Percentiles rank a stretch among this genome's conserved stretches.
These are phyloP conservation scores for Phocides pigmalion DNA, from an alignment of 1,140 invertebrate genomes.

Conservation along the genomic window DNA sequence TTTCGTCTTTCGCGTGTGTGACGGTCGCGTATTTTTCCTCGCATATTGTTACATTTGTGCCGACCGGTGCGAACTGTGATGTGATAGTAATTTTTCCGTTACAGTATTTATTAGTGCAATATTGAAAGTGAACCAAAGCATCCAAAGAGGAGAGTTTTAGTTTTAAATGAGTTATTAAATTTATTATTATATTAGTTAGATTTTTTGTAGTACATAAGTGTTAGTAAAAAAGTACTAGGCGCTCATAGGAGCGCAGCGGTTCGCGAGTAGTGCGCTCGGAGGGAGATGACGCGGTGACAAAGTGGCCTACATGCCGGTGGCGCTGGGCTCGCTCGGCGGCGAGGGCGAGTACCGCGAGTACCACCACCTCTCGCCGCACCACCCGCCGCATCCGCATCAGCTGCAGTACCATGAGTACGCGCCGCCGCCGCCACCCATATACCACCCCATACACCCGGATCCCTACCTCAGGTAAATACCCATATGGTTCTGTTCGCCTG, in stretches of 20 bases:
- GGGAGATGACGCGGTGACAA: conserved; percentile 73
- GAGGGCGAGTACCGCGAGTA: conserved; percentile 78
- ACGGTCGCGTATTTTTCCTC: conserved; percentile 11
- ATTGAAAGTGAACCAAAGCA: conserved; percentile 56
- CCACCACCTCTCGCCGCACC: conserved; percentile 76
- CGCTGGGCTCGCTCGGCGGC: conserved; percentile 79
- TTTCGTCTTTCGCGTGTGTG: conserved; percentile 17
- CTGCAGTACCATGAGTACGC: conserved; percentile 75
- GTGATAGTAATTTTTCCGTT: conserved; percentile 2
- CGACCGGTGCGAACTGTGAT: not conserved
- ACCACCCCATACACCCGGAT: conserved; percentile 69
- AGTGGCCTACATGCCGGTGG: conserved; percentile 80
- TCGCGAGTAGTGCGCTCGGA: conserved; percentile 19
- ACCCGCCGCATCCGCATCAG: conserved; percentile 40
- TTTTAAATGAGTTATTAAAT: conserved; percentile 1
- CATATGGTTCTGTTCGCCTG: not conserved
- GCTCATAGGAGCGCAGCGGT: conserved; percentile 36
- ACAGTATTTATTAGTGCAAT: conserved; percentile 35
- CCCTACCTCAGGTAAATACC: conserved; percentile 68
- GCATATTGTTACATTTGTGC: conserved; percentile 14
- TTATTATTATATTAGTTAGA: not conserved
- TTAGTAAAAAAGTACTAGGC: conserved; percentile 45
- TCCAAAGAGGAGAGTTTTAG: conserved; percentile 42
- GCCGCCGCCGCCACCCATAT: conserved; percentile 70
- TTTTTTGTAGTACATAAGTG: conserved; percentile 5